Evolutionary conservation across 92 coral and sea anemone genomes (phyloP), one percentile per base, ranked within the genome.

Genomic region (Epizoanthus ramosus): DNA sequence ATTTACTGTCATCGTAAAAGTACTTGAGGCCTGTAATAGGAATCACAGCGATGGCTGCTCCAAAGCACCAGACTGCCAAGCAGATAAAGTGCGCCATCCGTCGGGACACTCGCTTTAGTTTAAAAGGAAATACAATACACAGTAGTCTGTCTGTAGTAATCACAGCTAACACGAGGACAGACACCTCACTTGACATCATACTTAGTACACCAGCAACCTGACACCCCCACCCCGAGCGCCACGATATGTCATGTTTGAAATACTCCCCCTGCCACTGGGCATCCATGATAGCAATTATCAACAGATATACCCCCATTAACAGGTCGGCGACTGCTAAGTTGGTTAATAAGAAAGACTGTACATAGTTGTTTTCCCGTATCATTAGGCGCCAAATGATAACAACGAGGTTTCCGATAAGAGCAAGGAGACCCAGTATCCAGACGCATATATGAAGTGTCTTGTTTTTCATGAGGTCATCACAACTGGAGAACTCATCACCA

Each of bases 381-480:
- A 79, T 8, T 3, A 57, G 16, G 6, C 94, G 88, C 92, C 90
- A 85, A 37, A 75, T 53, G 19, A 91, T 85, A 5, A 91, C 94
- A 1, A 85, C 57, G 4, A 85, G 28, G 75, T 91, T 91, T 6
- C 94, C 94, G n/a, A 88, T 6, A 6, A 91, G 54, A 18, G 92
- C 94, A 25, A 75, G 70, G 6, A 91, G 28, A 0, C 94, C 94
- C 5, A 91, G 84, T 61, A 91, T 85, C 94, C 94, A 91, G 41
- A 91, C 73, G 45, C 82, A 88, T 3, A 88, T 74, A 65, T 84
- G 91, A 45, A 91, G 87, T 5, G 74, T 45, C 13, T 85, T 61
- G 86, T 88, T 88, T 72, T 91, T 91, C 94, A 91, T 88, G 60
- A 91, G 84, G 57, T 91, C 94, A 43, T 91, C 94, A 35, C 94